Evolutionary conservation across 2,113 vertebrate genomes (phyloP).

Genomic region (Laticauda colubrina): DNA sequence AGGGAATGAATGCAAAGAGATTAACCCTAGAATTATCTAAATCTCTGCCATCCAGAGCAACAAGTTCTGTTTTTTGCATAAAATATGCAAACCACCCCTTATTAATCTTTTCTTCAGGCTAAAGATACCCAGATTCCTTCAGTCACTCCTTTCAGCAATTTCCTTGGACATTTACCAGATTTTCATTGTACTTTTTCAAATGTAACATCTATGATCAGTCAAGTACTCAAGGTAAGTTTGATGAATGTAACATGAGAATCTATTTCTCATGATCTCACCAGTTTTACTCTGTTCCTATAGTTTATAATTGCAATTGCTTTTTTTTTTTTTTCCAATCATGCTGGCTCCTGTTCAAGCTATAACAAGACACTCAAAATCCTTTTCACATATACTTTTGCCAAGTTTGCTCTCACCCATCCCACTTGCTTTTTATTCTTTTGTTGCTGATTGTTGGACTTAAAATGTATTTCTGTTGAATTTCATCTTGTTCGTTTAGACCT

Average conservation of each 20-base stretch:
- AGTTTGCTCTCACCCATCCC: background rate
- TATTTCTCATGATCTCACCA: background rate
- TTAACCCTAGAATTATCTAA: background rate
- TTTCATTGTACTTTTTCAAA: background rate
- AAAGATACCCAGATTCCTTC: background rate
- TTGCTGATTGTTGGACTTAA: background rate
- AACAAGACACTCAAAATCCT: background rate
- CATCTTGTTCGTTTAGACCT: background rate
- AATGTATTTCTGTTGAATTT: background rate
- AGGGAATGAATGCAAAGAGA: background rate
- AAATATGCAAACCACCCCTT: background rate
- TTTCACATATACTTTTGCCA: background rate
- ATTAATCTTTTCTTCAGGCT: background rate
- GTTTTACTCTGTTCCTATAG: background rate
- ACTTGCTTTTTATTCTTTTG: background rate
- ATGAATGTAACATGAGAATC: background rate
- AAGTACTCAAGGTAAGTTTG: background rate
- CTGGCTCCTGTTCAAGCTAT: background rate
- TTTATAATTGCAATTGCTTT: background rate
- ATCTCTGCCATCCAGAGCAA: background rate
- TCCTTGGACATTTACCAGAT: background rate
- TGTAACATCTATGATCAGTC: background rate
- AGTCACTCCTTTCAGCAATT: background rate
- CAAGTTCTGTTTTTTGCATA: background rate
- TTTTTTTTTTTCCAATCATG: no score